These are phyloP conservation scores for Carterocephalus palaemon DNA, from an alignment of 2,888 invertebrate species.

Conservation along the genomic window DNA sequence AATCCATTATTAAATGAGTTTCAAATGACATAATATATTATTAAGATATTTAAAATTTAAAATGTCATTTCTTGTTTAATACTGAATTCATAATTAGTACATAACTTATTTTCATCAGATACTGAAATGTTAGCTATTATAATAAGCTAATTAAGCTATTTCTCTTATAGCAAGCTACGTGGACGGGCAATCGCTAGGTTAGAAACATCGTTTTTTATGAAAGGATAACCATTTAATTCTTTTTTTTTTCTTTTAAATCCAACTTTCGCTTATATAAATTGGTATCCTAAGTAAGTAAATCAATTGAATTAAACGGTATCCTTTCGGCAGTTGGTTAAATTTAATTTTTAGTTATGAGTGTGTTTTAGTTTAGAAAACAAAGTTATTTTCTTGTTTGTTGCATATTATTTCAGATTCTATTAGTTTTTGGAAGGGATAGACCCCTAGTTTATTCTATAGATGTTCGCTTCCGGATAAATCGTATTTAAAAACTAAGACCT, in stretches of 20 bases:
- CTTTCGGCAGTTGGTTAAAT: constrained; percentile 10
- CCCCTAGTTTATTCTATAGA: background rate
- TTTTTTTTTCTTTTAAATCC: no score
- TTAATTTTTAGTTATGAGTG: constrained; percentile 23
- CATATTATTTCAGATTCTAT: background rate
- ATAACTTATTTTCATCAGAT: no score
- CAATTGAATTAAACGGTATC: constrained; percentile 15
- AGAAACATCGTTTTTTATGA: constrained; percentile 63
- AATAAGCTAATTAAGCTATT: constrained; percentile 36
- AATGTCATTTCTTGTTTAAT: no score
- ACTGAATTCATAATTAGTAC: no score
- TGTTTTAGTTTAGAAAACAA: constrained; percentile 15
- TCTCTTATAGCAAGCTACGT: constrained; percentile 86
- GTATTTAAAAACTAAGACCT: no score
- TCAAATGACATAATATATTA: no score
- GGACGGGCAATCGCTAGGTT: constrained; percentile 89
- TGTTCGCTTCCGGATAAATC: no score
- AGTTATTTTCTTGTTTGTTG: constrained; percentile 6
- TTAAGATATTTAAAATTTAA: no score
- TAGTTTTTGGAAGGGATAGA: background rate
- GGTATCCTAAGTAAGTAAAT: constrained; percentile 5
- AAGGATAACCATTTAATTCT: constrained; percentile 21
- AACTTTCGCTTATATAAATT: no score
- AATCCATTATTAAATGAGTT: no score
- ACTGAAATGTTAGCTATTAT: background rate